Percentiles rank a stretch among this genome's conserved stretches.
These are phyloP conservation scores for Phortica variegata DNA, from an alignment of 1,140 invertebrate genomes.

Conservation along the genomic window DNA sequence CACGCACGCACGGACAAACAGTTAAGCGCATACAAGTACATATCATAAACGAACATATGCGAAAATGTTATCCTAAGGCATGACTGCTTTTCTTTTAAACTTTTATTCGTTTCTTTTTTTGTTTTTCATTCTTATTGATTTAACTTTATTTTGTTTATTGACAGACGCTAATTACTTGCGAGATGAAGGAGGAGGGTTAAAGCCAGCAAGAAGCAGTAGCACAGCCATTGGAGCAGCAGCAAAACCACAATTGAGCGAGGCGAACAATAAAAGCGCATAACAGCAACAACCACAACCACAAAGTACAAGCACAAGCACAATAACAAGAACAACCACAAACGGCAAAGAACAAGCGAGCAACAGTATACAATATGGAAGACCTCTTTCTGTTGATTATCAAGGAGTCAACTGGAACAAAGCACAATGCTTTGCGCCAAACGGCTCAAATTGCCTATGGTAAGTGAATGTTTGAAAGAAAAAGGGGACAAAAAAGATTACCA, in stretches of 20 bases:
- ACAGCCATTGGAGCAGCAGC: conserved; percentile 8
- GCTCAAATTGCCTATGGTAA: conserved; percentile 80
- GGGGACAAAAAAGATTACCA: too few relatives aligned
- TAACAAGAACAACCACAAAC: conserved; percentile 1
- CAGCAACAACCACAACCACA: conserved; percentile 11
- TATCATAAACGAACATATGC: too few relatives aligned
- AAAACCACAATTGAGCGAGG: not conserved
- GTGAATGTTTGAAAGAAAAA: too few relatives aligned
- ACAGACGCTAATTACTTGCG: too few relatives aligned
- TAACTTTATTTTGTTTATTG: conserved; percentile 2
- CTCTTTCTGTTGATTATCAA: conserved; percentile 75
- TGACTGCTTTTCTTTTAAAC: too few relatives aligned
- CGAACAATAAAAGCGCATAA: conserved; percentile 9
- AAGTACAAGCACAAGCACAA: conserved; percentile 4
- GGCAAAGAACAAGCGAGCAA: conserved; percentile 6
- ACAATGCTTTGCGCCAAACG: conserved; percentile 69
- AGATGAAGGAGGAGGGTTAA: too few relatives aligned
- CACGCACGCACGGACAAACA: too few relatives aligned
- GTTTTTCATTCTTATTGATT: too few relatives aligned
- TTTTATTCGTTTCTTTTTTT: too few relatives aligned
- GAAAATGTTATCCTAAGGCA: too few relatives aligned
- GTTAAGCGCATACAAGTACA: too few relatives aligned
- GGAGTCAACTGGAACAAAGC: conserved; percentile 73
- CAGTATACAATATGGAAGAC: conserved; percentile 77
- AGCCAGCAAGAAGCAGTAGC: conserved; percentile 8